phyloP scores from a whole-genome alignment of 2,888 invertebrate genomes.

The Macrophya annulata region DNA sequence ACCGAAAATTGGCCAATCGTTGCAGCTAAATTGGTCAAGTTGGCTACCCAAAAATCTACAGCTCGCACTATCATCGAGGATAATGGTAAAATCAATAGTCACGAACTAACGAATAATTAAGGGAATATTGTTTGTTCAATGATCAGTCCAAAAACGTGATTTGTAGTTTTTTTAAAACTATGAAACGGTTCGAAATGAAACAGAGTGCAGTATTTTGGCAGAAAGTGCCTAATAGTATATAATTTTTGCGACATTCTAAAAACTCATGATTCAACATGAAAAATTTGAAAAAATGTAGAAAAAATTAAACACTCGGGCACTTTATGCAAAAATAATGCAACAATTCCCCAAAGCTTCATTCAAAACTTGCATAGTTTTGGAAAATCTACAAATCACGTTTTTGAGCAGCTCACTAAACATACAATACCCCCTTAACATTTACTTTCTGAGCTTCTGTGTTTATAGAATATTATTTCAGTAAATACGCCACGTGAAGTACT shows the following conservation, averaged over 20 bases:
- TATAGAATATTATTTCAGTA: slow-evolving; percentile 49
- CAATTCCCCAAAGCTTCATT: neutral
- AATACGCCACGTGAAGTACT: slow-evolving; percentile 46
- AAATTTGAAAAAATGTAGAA: neutral
- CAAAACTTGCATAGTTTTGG: neutral
- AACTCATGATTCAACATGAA: neutral
- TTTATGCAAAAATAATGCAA: neutral
- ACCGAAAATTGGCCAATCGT: slow-evolving; percentile 11
- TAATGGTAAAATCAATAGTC: slow-evolving; percentile 28
- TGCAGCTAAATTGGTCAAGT: slow-evolving; percentile 26
- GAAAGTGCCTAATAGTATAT: neutral
- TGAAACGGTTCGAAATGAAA: neutral
- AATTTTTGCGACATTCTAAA: neutral
- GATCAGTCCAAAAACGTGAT: slow-evolving; percentile 16
- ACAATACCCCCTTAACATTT: neutral
- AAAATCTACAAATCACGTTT: neutral
- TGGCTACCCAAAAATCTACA: slow-evolving; percentile 22
- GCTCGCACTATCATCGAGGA: neutral
- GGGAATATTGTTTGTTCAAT: neutral
- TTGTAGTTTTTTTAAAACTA: neutral
- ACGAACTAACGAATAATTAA: neutral
- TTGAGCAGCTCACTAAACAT: neutral
- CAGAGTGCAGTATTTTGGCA: slow-evolving; percentile 27
- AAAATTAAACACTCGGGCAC: neutral
- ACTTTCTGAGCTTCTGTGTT: neutral